These are phyloP conservation scores for Meiosimyza decipiens DNA, from an alignment of 2,888 invertebrate species.

Conservation along the genomic window DNA sequence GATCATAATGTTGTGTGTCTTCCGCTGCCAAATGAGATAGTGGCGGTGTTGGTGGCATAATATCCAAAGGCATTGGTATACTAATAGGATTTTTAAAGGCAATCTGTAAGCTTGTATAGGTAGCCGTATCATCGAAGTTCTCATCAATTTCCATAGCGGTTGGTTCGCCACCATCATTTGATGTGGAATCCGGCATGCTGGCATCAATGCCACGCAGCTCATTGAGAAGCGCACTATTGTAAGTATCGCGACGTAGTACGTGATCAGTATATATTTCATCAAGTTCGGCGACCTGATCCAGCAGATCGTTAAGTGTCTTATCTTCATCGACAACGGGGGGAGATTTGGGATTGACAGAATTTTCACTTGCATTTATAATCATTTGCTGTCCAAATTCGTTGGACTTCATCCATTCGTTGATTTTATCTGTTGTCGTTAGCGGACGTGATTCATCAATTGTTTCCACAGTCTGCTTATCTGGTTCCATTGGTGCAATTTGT, in stretches of 20 bases:
- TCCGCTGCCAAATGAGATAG: constrained; percentile 61
- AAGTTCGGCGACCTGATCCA: constrained; percentile 82
- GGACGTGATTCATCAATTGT: constrained; percentile 46
- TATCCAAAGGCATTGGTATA: constrained; percentile 71
- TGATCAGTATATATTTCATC: constrained; percentile 85
- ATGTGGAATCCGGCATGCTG: constrained; percentile 46
- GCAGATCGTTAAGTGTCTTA: constrained; percentile 76
- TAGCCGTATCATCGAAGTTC: constrained; percentile 81
- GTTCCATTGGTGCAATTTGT: constrained; percentile 53
- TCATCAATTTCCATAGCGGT: constrained; percentile 70
- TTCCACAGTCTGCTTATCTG: constrained; percentile 10
- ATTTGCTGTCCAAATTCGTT: constrained; percentile 54
- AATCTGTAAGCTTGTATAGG: constrained; percentile 85
- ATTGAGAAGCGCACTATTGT: constrained; percentile 59
- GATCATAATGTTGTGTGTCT: constrained; percentile 67
- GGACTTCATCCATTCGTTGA: constrained; percentile 65
- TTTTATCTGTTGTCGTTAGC: constrained; percentile 60
- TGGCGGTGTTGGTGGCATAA: constrained; percentile 67
- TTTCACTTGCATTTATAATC: constrained; percentile 10
- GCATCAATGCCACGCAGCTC: constrained; percentile 58
- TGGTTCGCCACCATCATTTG: constrained; percentile 34
- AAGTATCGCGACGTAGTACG: constrained; percentile 71
- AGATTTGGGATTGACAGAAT: constrained; percentile 10
- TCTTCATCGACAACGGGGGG: constrained; percentile 66
- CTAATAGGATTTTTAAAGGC: constrained; percentile 88